phyloP scores from a whole-genome alignment of 2,888 invertebrate species.

The Lasioglossum zephyrum region DNA sequence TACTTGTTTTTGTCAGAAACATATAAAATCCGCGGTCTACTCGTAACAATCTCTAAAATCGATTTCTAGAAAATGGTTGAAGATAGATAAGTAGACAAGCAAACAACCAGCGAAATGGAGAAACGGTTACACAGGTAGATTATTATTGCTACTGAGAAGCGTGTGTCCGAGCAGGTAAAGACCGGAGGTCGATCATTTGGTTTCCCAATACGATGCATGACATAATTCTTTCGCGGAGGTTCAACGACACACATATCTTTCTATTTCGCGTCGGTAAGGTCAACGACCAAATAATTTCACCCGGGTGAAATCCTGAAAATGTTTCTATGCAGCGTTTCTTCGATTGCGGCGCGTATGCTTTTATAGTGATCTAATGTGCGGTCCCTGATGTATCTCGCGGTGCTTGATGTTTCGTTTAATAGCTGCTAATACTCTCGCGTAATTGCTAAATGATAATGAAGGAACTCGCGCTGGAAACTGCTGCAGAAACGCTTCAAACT shows the following conservation, averaged over 20 bases:
- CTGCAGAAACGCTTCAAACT: background rate
- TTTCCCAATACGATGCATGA: conserved; percentile 22
- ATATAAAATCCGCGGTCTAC: too few species aligned
- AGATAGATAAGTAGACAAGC: background rate
- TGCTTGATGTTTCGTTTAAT: background rate
- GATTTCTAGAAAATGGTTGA: background rate
- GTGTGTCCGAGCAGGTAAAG: background rate
- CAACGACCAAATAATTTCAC: conserved; percentile 53
- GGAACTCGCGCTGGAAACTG: background rate
- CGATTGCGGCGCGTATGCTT: conserved; percentile 22
- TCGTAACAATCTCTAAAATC: background rate
- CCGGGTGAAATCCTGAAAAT: conserved; percentile 47
- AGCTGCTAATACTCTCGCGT: background rate
- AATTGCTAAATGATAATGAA: background rate
- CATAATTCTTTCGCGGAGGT: conserved; percentile 47
- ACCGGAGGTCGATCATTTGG: conserved; percentile 9
- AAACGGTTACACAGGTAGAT: background rate
- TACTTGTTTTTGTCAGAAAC: too few species aligned
- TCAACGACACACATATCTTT: conserved; percentile 43
- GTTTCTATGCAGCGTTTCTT: conserved; percentile 37
- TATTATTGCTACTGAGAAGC: background rate
- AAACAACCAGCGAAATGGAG: background rate
- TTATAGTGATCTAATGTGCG: conserved; percentile 13
- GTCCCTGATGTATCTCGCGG: background rate
- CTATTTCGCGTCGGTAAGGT: conserved; percentile 50